phyloP scores from a whole-genome alignment of 2,797 vertebrate species.

The Iguana delicatissima region DNA sequence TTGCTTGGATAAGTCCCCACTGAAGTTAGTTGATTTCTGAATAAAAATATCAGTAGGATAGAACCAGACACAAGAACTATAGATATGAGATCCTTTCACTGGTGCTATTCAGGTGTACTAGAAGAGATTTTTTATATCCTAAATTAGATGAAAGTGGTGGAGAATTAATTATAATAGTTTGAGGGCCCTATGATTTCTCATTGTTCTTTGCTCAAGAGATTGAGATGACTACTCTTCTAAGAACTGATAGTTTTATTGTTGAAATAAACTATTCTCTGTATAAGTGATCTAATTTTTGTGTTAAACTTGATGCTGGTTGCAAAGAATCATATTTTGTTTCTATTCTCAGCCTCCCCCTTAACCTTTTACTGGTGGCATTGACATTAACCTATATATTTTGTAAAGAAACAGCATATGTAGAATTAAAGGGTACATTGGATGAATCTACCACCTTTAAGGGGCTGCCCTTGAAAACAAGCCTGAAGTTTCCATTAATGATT shows the following conservation, averaged over 20 bases:
- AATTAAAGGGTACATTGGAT: conserved; percentile 19
- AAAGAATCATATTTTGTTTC: conserved; percentile 10
- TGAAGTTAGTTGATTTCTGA: background rate
- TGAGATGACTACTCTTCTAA: background rate
- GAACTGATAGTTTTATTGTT: background rate
- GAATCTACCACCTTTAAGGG: background rate
- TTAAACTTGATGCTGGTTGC: background rate
- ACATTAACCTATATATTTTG: background rate
- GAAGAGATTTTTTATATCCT: background rate
- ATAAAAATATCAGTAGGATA: background rate
- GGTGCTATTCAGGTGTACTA: background rate
- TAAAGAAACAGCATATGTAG: conserved; percentile 11
- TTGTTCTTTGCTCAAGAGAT: background rate
- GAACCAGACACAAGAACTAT: background rate
- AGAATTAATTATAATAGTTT: background rate
- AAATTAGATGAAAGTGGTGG: background rate
- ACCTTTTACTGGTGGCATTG: conserved; percentile 27
- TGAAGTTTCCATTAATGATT: background rate
- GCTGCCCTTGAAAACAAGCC: background rate
- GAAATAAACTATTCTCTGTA: background rate
- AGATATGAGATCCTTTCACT: background rate
- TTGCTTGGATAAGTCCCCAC: background rate
- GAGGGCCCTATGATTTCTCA: background rate
- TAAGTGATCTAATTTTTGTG: conserved; percentile 9
- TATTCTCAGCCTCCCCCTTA: background rate